Evolutionary conservation across 2,888 invertebrate species (phyloP).

Genomic region (Euphydryas editha): DNA sequence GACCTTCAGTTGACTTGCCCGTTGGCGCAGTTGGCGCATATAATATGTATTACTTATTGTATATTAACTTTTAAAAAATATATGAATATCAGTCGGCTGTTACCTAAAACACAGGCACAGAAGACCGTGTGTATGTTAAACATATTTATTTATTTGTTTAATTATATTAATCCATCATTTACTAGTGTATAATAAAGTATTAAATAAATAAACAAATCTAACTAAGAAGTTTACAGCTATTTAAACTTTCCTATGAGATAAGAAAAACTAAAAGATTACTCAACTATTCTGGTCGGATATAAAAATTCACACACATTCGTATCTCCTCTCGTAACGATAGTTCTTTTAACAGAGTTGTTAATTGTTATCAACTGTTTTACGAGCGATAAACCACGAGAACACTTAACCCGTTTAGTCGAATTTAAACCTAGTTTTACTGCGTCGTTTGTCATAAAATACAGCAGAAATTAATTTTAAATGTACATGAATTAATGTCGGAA

Average conservation of each 20-base stretch:
- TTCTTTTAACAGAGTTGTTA: constrained; percentile 14
- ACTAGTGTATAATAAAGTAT: background rate
- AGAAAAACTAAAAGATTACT: background rate
- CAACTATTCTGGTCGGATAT: background rate
- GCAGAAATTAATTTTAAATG: constrained; percentile 6
- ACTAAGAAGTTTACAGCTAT: too few relatives aligned
- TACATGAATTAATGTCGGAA: background rate
- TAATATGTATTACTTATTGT: too few relatives aligned
- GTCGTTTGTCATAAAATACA: background rate
- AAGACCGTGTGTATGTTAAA: too few relatives aligned
- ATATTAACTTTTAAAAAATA: too few relatives aligned
- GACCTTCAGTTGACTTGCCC: too few relatives aligned
- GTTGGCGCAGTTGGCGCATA: too few relatives aligned
- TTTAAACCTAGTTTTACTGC: constrained; percentile 20
- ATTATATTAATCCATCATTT: too few relatives aligned
- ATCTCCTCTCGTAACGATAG: background rate
- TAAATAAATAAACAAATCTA: background rate
- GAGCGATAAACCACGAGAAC: constrained; percentile 27
- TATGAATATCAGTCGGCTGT: too few relatives aligned
- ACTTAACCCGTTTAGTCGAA: constrained; percentile 31
- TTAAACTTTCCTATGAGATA: background rate
- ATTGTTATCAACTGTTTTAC: constrained; percentile 32
- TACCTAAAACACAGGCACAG: too few relatives aligned
- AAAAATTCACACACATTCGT: background rate
- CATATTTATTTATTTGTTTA: too few relatives aligned